Conservation (phyloP, 2,797 vertebrate genomes). For the Acipenser transmontanus region DNA sequence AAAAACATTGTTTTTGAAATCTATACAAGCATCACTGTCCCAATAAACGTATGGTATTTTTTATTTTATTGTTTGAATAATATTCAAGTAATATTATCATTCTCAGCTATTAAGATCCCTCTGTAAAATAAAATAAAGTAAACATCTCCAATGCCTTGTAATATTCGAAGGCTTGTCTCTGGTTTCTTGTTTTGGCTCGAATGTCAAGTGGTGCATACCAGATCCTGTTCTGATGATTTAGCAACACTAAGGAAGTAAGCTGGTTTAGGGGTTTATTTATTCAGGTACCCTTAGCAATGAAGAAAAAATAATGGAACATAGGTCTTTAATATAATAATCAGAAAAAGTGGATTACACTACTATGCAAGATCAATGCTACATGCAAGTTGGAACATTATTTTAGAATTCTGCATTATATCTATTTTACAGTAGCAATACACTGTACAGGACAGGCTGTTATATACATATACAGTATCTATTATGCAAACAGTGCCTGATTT, state of each 20-base stretch:
- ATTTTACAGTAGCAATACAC: too few species aligned
- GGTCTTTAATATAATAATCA: too few species aligned
- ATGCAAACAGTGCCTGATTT: too few species aligned
- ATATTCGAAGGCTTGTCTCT: neutral
- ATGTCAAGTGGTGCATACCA: neutral
- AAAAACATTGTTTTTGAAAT: conserved; percentile 41
- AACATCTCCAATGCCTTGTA: neutral
- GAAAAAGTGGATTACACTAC: too few species aligned
- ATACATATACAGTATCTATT: too few species aligned
- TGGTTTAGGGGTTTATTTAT: neutral
- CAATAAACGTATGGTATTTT: conserved; percentile 43
- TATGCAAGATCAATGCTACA: too few species aligned
- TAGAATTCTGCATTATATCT: too few species aligned
- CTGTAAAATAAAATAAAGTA: neutral
- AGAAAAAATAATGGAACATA: too few species aligned
- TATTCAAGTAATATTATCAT: neutral
- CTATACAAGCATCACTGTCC: conserved; percentile 36
- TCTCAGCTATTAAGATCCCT: too few species aligned
- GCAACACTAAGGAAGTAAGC: neutral
- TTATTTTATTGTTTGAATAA: conserved; percentile 5
- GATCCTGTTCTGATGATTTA: neutral
- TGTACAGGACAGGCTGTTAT: too few species aligned
- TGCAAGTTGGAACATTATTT: too few species aligned
- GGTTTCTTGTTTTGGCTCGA: neutral
- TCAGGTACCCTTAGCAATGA: neutral